Conservation (phyloP, 1,140 invertebrate species). For the Agrilus planipennis region DNA sequence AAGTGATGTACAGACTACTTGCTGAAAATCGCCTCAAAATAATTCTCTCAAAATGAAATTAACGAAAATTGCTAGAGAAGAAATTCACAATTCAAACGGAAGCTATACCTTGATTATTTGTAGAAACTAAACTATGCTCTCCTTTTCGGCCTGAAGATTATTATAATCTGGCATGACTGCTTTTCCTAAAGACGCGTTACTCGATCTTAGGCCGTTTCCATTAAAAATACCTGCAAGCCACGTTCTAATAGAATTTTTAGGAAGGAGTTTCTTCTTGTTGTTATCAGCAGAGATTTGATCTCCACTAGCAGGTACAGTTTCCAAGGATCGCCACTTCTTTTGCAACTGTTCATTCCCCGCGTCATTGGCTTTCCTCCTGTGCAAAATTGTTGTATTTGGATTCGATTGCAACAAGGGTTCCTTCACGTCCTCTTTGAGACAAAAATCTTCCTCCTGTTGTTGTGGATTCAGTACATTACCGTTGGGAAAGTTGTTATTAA, state of each 20-base stretch:
- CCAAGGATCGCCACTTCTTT: conserved; percentile 61
- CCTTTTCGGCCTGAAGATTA: conserved; percentile 29
- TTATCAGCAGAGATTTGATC: conserved; percentile 30
- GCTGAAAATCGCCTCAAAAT: neutral
- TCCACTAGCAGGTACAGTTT: conserved; percentile 42
- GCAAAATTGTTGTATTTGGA: conserved; percentile 20
- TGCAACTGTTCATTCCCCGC: conserved; percentile 29
- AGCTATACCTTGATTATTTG: neutral
- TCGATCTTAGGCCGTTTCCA: conserved; percentile 48
- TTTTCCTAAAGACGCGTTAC: conserved; percentile 50
- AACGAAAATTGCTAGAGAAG: neutral
- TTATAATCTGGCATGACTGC: conserved; percentile 29
- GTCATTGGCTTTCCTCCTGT: conserved; percentile 22
- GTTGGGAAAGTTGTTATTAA: conserved; percentile 44
- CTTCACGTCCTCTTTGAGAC: conserved; percentile 36
- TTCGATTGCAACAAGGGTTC: conserved; percentile 39
- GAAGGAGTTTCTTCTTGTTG: conserved; percentile 37
- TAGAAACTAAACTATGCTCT: conserved; percentile 30
- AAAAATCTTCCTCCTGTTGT: conserved; percentile 22
- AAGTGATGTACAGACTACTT: neutral
- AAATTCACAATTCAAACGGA: neutral
- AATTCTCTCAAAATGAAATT: neutral
- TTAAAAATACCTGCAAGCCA: conserved; percentile 60
- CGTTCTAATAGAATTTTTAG: conserved; percentile 45
- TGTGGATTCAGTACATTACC: conserved; percentile 39